Evolutionary conservation across 2,888 invertebrate genomes (phyloP).

Genomic region (Erebia palarica): DNA sequence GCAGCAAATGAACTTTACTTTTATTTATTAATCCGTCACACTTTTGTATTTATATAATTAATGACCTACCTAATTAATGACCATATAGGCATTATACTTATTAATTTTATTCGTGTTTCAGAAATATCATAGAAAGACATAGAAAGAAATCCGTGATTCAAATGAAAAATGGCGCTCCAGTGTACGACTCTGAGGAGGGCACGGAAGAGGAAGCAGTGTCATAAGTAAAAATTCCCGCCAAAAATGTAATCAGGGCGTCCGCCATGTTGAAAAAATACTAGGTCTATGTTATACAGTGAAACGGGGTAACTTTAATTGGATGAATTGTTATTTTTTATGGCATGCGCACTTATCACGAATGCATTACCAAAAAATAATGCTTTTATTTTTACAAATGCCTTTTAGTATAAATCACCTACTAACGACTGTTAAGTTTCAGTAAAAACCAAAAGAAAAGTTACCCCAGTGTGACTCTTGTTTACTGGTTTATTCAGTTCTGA

Average conservation of each 20-base stretch:
- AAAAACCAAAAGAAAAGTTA: neutral
- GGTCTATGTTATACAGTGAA: neutral
- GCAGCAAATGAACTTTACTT: too few relatives aligned
- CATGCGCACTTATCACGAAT: too few relatives aligned
- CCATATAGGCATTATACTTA: neutral
- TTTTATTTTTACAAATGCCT: neutral
- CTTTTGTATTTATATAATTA: too few relatives aligned
- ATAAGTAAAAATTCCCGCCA: conserved; percentile 61
- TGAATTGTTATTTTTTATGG: too few relatives aligned
- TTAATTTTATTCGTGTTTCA: conserved; percentile 44
- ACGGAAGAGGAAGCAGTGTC: conserved; percentile 86
- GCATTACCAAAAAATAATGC: too few relatives aligned
- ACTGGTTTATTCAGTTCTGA: neutral
- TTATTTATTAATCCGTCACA: too few relatives aligned
- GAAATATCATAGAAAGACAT: conserved; percentile 76
- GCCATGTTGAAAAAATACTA: conserved; percentile 27
- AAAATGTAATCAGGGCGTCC: conserved; percentile 29
- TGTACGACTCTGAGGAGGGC: conserved; percentile 83
- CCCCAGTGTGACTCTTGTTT: neutral
- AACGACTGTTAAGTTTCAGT: neutral
- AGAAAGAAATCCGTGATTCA: conserved; percentile 83
- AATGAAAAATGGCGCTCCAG: conserved; percentile 80
- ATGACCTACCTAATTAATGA: too few relatives aligned
- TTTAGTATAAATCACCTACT: too few relatives aligned
- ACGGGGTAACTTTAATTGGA: neutral